Conservation (phyloP, 2,888 invertebrate genomes). For the Parascotia fuliginaria region DNA sequence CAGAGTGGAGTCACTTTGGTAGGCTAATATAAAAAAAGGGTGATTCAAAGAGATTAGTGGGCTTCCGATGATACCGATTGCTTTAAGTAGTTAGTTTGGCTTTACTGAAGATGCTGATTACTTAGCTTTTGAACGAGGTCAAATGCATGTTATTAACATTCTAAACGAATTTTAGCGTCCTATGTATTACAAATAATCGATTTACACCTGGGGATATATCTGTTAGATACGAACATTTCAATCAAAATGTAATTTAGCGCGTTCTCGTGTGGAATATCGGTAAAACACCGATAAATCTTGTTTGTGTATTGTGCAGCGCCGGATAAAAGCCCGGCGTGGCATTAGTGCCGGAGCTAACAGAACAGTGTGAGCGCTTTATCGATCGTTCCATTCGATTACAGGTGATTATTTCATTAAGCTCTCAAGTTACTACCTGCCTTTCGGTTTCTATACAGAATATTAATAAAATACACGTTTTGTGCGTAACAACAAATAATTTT, state of each 20-base stretch:
- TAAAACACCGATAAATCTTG: conserved; percentile 5
- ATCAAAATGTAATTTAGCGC: conserved; percentile 27
- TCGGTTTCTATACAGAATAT: conserved; percentile 6
- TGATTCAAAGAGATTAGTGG: no score
- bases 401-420: conserved; percentile 40
- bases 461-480: not conserved
- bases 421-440: conserved; percentile 11
- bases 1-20: no score
- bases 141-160: conserved; percentile 18
- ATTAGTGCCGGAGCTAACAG: conserved; percentile 30
- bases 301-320: conserved; percentile 10
- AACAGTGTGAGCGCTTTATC: conserved; percentile 38
- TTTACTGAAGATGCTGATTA: conserved; percentile 29
- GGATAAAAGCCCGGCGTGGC: conserved; percentile 8
- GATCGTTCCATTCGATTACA: conserved; percentile 32
- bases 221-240: conserved; percentile 3
- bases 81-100: no score
- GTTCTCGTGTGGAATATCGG: conserved; percentile 8
- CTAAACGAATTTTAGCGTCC: no score
- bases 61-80: no score
- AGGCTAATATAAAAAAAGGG: no score
- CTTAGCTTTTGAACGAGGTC: conserved; percentile 29
- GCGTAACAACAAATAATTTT: no score
- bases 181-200: no score
- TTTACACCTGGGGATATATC: not conserved